phyloP scores from a whole-genome alignment of 2,888 invertebrate genomes.

The Meta bourneti region DNA sequence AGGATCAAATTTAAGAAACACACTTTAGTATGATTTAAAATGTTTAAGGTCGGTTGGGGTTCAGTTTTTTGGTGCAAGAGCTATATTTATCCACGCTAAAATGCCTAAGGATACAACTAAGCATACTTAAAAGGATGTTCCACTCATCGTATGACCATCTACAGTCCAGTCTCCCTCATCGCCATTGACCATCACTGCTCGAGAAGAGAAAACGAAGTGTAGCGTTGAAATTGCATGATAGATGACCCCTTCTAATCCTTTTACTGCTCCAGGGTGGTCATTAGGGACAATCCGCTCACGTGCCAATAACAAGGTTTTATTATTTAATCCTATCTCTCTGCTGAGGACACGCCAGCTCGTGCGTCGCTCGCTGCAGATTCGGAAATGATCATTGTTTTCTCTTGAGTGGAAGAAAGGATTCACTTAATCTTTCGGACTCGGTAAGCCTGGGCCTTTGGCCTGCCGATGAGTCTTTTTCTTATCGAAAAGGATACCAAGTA shows the following conservation, averaged over 20 bases:
- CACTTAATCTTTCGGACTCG: background rate
- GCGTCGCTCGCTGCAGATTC: background rate
- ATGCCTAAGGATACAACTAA: too few species aligned
- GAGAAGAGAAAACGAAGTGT: background rate
- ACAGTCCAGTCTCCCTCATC: too few species aligned
- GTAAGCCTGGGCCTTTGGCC: slow-evolving; percentile 23
- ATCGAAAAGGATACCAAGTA: background rate
- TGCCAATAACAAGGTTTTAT: slow-evolving; percentile 11
- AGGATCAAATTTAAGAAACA: too few species aligned
- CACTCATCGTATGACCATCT: too few species aligned
- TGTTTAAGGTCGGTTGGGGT: too few species aligned
- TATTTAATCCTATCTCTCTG: slow-evolving; percentile 34
- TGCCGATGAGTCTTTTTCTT: background rate
- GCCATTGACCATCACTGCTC: background rate
- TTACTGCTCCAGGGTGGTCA: background rate
- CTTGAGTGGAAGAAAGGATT: background rate
- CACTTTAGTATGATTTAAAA: too few species aligned
- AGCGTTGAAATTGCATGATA: slow-evolving; percentile 31
- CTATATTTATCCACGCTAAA: too few species aligned
- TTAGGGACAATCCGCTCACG: slow-evolving; percentile 3
- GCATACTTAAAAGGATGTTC: too few species aligned
- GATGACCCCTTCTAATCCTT: slow-evolving; percentile 35
- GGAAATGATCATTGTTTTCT: slow-evolving; percentile 22
- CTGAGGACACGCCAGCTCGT: slow-evolving; percentile 28
- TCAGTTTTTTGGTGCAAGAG: too few species aligned